phyloP scores from a whole-genome alignment of 2,888 invertebrate genomes.

The Deroplatys truncata region DNA sequence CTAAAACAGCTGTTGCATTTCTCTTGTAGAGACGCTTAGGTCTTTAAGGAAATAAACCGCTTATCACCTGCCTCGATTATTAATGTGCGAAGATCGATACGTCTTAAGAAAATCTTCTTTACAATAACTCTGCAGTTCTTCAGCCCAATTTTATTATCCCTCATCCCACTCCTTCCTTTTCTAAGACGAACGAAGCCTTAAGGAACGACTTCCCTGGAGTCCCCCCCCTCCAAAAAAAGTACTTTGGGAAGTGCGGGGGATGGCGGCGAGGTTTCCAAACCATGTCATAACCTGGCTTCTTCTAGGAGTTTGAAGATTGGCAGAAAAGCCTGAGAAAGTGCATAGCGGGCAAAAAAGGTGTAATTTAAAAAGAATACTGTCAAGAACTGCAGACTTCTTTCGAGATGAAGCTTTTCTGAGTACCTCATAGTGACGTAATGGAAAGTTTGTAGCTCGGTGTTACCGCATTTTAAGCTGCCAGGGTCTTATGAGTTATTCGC shows the following conservation, averaged over 20 bases:
- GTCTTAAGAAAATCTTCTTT: too few species aligned
- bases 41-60: too few species aligned
- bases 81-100: too few species aligned
- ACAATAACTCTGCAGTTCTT: neutral
- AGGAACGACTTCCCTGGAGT: neutral
- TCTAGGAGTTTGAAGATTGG: neutral
- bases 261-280: neutral
- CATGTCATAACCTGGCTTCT: neutral
- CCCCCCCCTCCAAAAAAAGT: neutral
- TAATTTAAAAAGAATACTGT: neutral
- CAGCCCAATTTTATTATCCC: neutral
- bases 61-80: too few species aligned
- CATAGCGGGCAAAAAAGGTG: neutral
- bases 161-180: neutral
- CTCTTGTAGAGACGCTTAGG: too few species aligned
- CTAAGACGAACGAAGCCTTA: neutral
- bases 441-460: too few species aligned
- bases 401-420: neutral
- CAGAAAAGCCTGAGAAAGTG: neutral
- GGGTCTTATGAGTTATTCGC: too few species aligned
- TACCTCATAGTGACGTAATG: too few species aligned
- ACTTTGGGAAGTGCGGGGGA: neutral
- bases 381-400: neutral
- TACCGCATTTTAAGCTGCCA: too few species aligned
- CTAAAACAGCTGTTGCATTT: too few species aligned